Base-by-base conservation (phyloP, 2,113 vertebrate species). In the Gambusia affinis region DNA sequence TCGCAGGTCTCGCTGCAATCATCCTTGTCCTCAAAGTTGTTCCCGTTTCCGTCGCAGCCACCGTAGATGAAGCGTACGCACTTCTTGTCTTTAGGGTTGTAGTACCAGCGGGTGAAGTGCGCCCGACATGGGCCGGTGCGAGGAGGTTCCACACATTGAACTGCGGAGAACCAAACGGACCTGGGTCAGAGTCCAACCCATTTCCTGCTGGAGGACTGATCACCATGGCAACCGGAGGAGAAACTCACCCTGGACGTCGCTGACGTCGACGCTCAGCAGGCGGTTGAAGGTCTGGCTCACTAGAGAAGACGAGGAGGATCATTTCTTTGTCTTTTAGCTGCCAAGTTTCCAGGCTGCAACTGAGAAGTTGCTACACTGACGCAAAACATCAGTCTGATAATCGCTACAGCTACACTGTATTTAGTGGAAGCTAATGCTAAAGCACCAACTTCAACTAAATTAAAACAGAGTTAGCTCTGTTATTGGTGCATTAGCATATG, bases 1-100 rank as follows among this genome's bases (percentile, higher is more conserved):
- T 29, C 27, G 68, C 98, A 99, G 0, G 81, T 85, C 1, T 88
- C 42, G 4, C 91, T 90, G 77, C 98, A 99, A 12, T 78, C 74
- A 0, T 90, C 60, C 66, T 96, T 90, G 0, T 85, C 30, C 19
- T 91, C 73, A 39, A 99, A 98, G 88, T 96, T 97, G 94, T 99
- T 99, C 2, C 79, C 78, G 78, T 97, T 98, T 47, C 93, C 94
- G 0, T 92, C 74, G 47, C 98, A 99, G 73, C 98, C 98, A 0
- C 98, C 97, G 0, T 93, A 99, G 14, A 95, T 97, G 89, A 99
- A 99, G 19, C 84, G 89, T 42, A 86, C 84, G 2, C 98, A 99
- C 76, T 80, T 92, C 70, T 82, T 89, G 3, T 75, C 75, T 80
- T 95, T 92, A 0, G 97, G 97, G 89, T 98, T 94, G 65, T 97